Conservation (phyloP, 2,113 vertebrate species). For the Parus major region DNA sequence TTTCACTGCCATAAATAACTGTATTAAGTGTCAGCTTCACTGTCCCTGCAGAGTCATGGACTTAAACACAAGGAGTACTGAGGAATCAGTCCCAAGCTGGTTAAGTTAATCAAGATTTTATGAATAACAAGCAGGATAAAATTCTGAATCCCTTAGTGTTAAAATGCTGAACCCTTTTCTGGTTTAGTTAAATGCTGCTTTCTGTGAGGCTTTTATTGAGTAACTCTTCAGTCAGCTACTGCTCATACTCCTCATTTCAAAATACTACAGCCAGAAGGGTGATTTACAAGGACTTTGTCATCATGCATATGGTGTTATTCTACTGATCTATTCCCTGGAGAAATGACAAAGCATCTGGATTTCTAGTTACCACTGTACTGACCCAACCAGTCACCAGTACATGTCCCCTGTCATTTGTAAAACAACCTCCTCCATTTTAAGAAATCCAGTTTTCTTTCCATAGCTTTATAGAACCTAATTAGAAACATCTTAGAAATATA, state of each 20-base stretch:
- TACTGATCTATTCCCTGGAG: background rate
- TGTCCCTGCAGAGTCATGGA: background rate
- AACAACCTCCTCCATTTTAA: background rate
- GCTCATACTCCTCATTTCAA: background rate
- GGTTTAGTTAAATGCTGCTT: background rate
- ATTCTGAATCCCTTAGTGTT: background rate
- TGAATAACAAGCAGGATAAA: background rate
- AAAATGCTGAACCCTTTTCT: too few relatives aligned
- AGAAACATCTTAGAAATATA: background rate
- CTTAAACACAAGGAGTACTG: background rate
- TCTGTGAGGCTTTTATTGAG: background rate
- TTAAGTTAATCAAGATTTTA: background rate
- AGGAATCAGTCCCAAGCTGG: background rate
- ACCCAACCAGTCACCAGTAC: background rate
- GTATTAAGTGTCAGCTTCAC: background rate
- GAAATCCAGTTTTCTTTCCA: background rate
- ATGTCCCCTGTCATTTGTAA: background rate
- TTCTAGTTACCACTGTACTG: background rate
- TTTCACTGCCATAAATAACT: background rate
- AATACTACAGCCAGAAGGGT: background rate
- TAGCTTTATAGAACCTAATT: background rate
- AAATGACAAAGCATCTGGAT: conserved; percentile 6
- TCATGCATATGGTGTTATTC: background rate
- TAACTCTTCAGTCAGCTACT: background rate
- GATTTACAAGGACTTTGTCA: conserved; percentile 13